Base-by-base conservation (phyloP, 2,888 invertebrate genomes). In the Epistrophella euchroma region DNA sequence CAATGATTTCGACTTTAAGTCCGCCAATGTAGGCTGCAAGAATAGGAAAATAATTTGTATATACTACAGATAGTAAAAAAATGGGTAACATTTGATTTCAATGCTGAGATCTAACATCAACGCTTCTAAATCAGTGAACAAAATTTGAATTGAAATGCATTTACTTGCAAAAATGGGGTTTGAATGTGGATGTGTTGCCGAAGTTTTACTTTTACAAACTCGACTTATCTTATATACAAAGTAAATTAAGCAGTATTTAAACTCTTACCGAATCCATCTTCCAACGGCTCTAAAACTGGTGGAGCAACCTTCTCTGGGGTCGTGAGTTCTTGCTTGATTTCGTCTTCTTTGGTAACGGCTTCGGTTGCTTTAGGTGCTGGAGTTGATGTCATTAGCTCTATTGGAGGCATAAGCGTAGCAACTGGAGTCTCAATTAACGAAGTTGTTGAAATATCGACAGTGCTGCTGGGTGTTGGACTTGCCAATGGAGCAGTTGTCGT, bases 1-100 rank as follows among this genome's bases (percentile, higher is more conserved):
- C 95, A 64, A 96, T 94, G 88, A 96, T 94, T 92, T 95, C 94
- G 0, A 96, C 95, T 90, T 94, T 94, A 17, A 94, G 88, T 0
- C 94, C 94, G 10, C 94, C 94, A 72, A 95, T 94, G 78, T 93
- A 93, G n/a, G 94, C 94, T 92, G 9, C 9, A 9, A 52, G 6
- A 50, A 50, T 22, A 50, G 4, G 0, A 19, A 50, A 22, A 22
- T 22, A 2, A 19, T 10, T 10, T 17, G 5, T 4, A 25, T 25
- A 3, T n/a, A n/a, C n/a, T n/a, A n/a, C n/a, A n/a, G n/a, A n/a
- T n/a, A n/a, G n/a, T n/a, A n/a, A n/a, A n/a, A n/a, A n/a, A n/a
- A n/a, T n/a, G n/a, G n/a, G n/a, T n/a, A n/a, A n/a, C n/a, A n/a
- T n/a, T n/a, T n/a, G n/a, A n/a, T n/a, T n/a, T n/a, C n/a, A n/a